Evolutionary conservation across 2,797 vertebrate genomes (phyloP), one percentile per base, ranked within the genome.

Genomic region (Otolemur crassicaudatus): DNA sequence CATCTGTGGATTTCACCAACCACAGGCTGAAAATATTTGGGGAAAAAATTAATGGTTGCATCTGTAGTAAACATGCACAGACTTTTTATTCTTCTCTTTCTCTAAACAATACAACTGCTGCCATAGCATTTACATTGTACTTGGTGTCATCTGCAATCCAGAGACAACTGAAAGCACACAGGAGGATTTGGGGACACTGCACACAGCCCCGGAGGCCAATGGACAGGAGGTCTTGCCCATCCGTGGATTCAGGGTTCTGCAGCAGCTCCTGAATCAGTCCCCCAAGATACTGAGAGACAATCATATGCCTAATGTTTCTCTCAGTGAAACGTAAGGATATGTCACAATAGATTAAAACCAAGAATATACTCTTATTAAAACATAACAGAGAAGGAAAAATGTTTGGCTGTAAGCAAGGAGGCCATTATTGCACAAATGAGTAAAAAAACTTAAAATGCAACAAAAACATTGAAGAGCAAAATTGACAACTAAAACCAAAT

Each of bases 391-490:
- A 60, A 25, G 2, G 23, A 46, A 56, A 37, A 16, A 14, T 6
- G 1, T 31, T 2, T 23, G 49, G 31, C 40, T 31, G 12, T 25
- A 3, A 46, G 6, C 14, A 8, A 6, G 40, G 63, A 23, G 6
- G 27, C 34, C 20, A 5, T 5, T 23, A 4, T 0, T 4, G 9
- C 40, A 53, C 0, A 2, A 49, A 7, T 0, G 31, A 40, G 31
- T 17, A 16, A 84, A 43, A 89, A 27, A 11, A 6, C 43, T 27
- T 25, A 5, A 37, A 49, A 63, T 34, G 17, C 37, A 29, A 53
- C 20, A 70, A 75, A 34, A 70, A 58, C 31, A 56, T 12, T 2
- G 20, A 46, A 23, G 6, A 25, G 67, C 31, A 23, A 40, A 56
- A 14, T 2, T 46, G n/a, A 37, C 12, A 23, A 17, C 14, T 2